Evolutionary conservation across 2,888 invertebrate genomes (phyloP).

Genomic region (Atethmia centrago): DNA sequence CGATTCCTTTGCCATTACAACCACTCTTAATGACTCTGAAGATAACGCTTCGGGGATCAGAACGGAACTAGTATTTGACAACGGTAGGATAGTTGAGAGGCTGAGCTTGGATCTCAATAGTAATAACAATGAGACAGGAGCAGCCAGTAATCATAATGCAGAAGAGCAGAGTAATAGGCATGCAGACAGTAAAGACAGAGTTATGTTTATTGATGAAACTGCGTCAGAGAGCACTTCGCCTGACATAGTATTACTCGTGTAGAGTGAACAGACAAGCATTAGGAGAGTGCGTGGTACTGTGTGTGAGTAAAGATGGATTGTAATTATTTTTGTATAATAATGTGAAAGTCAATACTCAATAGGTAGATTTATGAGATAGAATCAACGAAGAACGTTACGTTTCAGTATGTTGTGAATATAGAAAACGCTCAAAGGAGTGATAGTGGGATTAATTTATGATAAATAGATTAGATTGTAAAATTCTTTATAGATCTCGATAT

Average conservation of each 20-base stretch:
- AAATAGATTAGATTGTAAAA: slow-evolving; percentile 28
- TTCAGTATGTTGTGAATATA: neutral
- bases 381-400: slow-evolving; percentile 1
- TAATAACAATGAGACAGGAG: slow-evolving; percentile 31
- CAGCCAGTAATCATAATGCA: slow-evolving; percentile 14
- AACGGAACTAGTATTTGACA: slow-evolving; percentile 57
- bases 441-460: slow-evolving; percentile 14
- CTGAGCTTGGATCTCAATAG: slow-evolving; percentile 36
- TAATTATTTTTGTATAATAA: slow-evolving; percentile 53
- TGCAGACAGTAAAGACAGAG: slow-evolving; percentile 15
- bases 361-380: slow-evolving; percentile 16
- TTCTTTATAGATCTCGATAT: slow-evolving; percentile 35
- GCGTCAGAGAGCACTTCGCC: neutral
- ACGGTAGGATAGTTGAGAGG: slow-evolving; percentile 66
- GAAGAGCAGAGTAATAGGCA: neutral
- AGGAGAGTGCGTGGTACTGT: neutral
- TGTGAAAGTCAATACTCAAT: slow-evolving; percentile 38
- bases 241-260: slow-evolving; percentile 26
- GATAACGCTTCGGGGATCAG: slow-evolving; percentile 7
- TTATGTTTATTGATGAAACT: slow-evolving; percentile 53
- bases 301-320: slow-evolving; percentile 22
- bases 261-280: neutral
- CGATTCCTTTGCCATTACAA: slow-evolving; percentile 1
- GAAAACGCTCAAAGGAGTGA: slow-evolving; percentile 41
- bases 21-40: slow-evolving; percentile 6